phyloP scores from a whole-genome alignment of 2,797 vertebrate genomes.

The Sylvia borin region DNA sequence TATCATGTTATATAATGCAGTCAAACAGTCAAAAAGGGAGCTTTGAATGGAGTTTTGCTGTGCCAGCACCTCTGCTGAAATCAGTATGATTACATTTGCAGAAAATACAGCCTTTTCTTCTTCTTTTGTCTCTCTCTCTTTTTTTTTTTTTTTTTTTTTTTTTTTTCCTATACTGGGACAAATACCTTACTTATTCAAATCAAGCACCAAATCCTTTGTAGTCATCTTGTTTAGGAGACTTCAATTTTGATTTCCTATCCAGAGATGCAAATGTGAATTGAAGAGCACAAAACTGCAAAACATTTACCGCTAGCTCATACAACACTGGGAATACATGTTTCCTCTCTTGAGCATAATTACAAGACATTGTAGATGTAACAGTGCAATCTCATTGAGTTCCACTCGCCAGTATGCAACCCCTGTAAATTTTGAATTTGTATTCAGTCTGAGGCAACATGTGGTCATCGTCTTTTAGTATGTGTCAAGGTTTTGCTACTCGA shows the following conservation, averaged over 20 bases:
- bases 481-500: background rate
- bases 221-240: background rate
- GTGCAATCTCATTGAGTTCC: background rate
- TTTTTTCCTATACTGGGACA: background rate
- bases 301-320: fast-evolving
- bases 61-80: background rate
- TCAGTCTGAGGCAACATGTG: background rate
- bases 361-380: background rate
- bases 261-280: fast-evolving
- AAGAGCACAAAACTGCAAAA: background rate
- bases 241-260: background rate
- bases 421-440: background rate
- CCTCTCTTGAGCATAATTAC: fast-evolving
- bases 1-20: background rate
- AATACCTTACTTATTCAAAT: background rate
- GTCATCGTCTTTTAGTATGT: background rate
- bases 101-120: background rate
- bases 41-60: background rate
- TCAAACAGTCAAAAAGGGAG: background rate
- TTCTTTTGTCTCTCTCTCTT: background rate
- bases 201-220: background rate
- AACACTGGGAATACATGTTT: background rate
- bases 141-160: no score
- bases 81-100: background rate
- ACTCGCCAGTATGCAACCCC: background rate